These are phyloP conservation scores for Pentalonia nigronervosa DNA, from an alignment of 1,140 invertebrate genomes.

Conservation along the genomic window DNA sequence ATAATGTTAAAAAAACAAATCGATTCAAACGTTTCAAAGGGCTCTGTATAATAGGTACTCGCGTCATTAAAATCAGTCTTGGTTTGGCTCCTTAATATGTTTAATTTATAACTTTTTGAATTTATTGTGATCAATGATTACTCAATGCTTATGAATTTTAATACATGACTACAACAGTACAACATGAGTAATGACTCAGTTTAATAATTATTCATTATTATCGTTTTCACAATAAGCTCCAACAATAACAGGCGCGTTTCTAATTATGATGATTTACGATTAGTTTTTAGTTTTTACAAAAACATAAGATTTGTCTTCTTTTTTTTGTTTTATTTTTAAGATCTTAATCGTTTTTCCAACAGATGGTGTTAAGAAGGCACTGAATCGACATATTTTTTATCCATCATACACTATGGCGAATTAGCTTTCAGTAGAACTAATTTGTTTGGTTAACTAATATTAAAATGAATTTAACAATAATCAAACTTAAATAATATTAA, in stretches of 20 bases:
- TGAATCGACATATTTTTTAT: background rate
- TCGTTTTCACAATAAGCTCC: background rate
- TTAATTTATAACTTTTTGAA: background rate
- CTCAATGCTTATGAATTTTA: background rate
- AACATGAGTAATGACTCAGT: background rate
- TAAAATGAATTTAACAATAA: background rate
- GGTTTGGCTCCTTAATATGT: background rate
- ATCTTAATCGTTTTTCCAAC: background rate
- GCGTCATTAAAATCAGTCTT: background rate
- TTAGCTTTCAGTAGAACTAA: background rate
- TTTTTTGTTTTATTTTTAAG: background rate
- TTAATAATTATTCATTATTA: background rate
- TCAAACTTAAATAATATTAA: background rate
- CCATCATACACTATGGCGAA: background rate
- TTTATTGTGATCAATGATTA: background rate
- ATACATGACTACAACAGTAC: background rate
- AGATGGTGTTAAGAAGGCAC: background rate
- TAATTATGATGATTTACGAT: background rate
- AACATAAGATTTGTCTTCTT: background rate
- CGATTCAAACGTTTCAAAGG: background rate
- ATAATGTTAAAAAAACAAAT: background rate
- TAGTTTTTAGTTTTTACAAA: background rate
- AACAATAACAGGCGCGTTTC: background rate
- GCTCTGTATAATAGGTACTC: background rate
- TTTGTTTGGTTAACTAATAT: background rate